Conservation (phyloP, 2,113 vertebrate genomes). For the Pomatostomus ruficeps region DNA sequence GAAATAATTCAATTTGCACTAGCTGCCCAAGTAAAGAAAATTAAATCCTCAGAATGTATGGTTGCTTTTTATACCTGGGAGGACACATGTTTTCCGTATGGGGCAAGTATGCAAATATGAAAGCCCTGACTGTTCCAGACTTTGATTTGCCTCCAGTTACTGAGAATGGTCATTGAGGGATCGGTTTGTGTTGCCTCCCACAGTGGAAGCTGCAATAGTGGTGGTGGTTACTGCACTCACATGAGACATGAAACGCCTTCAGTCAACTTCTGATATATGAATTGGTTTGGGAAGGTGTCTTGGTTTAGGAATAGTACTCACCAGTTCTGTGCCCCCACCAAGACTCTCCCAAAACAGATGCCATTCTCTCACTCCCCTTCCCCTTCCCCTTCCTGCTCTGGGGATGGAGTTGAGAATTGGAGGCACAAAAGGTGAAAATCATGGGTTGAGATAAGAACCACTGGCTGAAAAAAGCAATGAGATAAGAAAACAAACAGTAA, state of each 20-base stretch:
- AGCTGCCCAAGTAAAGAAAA: neutral
- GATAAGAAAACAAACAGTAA: neutral
- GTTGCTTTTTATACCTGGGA: neutral
- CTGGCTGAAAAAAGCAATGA: neutral
- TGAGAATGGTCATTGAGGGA: rapidly evolving
- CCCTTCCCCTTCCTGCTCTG: neutral
- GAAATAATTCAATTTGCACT: neutral
- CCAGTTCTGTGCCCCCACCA: neutral
- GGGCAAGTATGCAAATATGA: neutral
- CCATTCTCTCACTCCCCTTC: no score
- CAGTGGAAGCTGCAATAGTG: neutral
- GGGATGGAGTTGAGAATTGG: neutral
- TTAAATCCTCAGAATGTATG: neutral
- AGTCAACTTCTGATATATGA: neutral
- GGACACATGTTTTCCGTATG: rapidly evolving
- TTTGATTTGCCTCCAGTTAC: rapidly evolving
- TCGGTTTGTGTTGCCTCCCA: neutral
- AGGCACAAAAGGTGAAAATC: neutral
- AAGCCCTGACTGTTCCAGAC: neutral
- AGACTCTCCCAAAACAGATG: neutral
- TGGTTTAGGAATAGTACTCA: neutral
- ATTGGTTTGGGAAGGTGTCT: neutral
- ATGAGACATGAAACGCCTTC: neutral
- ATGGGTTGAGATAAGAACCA: neutral
- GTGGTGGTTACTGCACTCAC: neutral